A percentile compares a stretch with the other conserved stretches of the same genome.
Evolutionary conservation across 37 sponge, comb jelly and placozoan species (phyloP).

Genomic region (Oscarella lobularis): DNA sequence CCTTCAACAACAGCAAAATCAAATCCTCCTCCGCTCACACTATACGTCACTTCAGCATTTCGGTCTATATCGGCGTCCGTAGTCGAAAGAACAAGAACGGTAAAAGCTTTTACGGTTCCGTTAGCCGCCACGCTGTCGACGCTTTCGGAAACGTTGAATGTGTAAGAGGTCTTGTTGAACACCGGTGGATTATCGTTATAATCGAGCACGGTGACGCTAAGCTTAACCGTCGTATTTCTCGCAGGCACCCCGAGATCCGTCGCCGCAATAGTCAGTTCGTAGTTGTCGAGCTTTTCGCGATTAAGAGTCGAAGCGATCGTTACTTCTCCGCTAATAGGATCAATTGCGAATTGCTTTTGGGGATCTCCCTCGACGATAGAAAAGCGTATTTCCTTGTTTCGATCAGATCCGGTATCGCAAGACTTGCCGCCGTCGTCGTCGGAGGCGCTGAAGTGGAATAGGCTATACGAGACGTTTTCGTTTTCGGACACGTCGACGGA

Average conservation of each 20-base stretch:
- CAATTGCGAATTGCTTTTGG: not conserved
- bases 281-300: not conserved
- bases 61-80: not conserved
- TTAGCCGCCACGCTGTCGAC: not conserved
- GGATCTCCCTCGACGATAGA: not conserved
- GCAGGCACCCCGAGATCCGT: not conserved
- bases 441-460: not conserved
- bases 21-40: not conserved
- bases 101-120: not conserved
- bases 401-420: not conserved
- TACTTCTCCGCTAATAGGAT: not conserved
- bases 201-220: constrained; percentile 19
- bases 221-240: not conserved
- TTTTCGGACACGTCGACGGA: not conserved
- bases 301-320: not conserved
- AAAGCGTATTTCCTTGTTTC: not conserved
- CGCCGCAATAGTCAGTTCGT: not conserved
- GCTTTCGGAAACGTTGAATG: not conserved
- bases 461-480: not conserved
- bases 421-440: not conserved
- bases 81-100: not conserved
- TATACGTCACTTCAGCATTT: not conserved
- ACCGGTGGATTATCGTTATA: constrained; percentile 49
- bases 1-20: not conserved
- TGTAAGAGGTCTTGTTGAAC: constrained; percentile 8